Evolutionary conservation across 2,888 invertebrate genomes (phyloP), one percentile per base, ranked within the genome.

Genomic region (Hypsopygia costalis): DNA sequence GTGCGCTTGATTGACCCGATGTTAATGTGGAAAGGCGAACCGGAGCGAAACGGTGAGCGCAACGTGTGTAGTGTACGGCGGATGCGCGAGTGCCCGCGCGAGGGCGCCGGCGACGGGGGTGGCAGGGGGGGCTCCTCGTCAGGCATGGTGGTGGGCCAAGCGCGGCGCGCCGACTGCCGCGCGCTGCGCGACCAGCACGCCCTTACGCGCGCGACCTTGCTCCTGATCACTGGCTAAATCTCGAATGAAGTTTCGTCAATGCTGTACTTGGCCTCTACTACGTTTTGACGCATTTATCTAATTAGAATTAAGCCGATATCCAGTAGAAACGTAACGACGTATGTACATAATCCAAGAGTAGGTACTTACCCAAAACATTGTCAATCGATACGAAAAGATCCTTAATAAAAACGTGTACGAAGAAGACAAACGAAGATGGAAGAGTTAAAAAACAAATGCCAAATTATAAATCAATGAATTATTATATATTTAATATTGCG

Each of bases 21-120:
- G 76, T 88, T 81, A 69, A 88, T 75, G 76, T 88, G 86, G 82
- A 88, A 88, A 80, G 86, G 83, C 79, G 89, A 85, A 58, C 77
- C 79, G 73, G 80, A 75, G 62, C 87, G 86, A 76, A 89, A 88
- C 68, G 89, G 86, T 53, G 86, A 74, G 57, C 88, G 81, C 43
- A 89, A 76, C 72, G 88, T 68, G 69, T 79, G 80, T 57, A 89
- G 77, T 61, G 86, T 86, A 58, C 83, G 86, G 51, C 81, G 83
- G 53, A 89, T 77, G 52, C 86, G 86, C 57, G 87, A 85, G 49
- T 81, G 73, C 51, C 62, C 62, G 55, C 58, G 65, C 50, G 56
- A 62, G 61, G 52, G 68, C 46, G 55, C 51, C 41, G 62, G 62
- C 51, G 70, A 60, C 50, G 73, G 65, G 46, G 71, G 71, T 42